Base-by-base conservation (phyloP, 2,113 vertebrate genomes). In the Accipiter cooperii region DNA sequence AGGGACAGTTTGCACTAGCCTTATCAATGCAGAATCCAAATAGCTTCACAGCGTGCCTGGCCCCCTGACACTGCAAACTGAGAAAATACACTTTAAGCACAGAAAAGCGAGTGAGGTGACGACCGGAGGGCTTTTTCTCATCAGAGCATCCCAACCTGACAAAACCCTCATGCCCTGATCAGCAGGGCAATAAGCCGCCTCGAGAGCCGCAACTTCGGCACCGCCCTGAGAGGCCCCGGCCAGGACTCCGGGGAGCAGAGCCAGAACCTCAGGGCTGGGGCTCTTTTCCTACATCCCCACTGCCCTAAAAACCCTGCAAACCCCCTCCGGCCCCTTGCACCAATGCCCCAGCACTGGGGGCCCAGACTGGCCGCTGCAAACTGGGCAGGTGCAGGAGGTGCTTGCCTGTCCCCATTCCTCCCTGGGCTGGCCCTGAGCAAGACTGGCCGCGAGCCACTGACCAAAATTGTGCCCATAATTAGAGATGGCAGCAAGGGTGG, bases 21-120 rank as follows among this genome's bases (percentile, higher is more conserved):
- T 96, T 97, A 94, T 77, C 92, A 91, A 92, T 1, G 8, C 92
- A 75, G 88, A 96, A 96, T 91, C 94, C 93, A 79, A 92, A 95
- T 29, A 81, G 65, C 71, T 80, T 78, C 84, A 86, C 2, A 8
- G 51, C 36, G 61, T 14, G 66, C 90, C 58, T 24, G 5, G 82
- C 63, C 86, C 81, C 65, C 69, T 84, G 85, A 90, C 83, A 84
- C 55, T 94, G 81, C 80, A 89, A 89, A 87, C 80, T 89, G 83
- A 95, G 73, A 95, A 88, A 89, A 92, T 14, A 55, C 2, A 8
- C 40, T 92, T 89, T 13, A 71, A 65, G 70, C 71, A 74, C 55
- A 90, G 71, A 58, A 63, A 60, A 92, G 29, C 0, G 0, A 84
- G 54, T 20, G 58, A 87, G 61, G 14, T 70, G 84, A 73, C 16